Percentiles rank a stretch among this genome's conserved stretches.
Conservation (phyloP, 2,113 vertebrate species). For the Tachysurus vachellii region DNA sequence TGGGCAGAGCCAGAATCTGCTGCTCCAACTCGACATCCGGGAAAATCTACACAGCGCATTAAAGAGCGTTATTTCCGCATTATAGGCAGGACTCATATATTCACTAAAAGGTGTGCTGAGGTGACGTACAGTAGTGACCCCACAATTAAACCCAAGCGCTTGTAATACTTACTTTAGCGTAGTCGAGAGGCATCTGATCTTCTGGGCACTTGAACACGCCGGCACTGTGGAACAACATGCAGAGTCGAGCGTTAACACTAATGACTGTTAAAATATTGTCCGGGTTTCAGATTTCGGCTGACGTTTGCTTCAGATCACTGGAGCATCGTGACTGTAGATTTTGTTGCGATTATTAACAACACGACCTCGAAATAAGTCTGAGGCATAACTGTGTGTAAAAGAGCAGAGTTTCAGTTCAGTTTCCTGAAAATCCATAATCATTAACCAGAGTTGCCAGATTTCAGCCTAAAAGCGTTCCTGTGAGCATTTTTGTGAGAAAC, state of each 20-base stretch:
- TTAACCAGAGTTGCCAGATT: background rate
- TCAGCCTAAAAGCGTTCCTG: background rate
- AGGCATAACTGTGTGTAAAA: background rate
- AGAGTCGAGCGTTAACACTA: background rate
- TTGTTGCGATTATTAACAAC: background rate
- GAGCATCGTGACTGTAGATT: no score
- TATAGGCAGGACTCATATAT: background rate
- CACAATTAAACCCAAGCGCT: background rate
- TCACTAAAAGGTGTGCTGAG: background rate
- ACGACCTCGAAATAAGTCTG: background rate
- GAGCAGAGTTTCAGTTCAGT: background rate
- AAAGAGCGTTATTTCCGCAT: background rate
- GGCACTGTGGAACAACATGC: slow-evolving; percentile 70
- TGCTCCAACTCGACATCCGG: slow-evolving; percentile 83
- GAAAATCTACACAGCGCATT: slow-evolving; percentile 76
- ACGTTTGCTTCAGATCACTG: background rate
- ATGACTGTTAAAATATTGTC: background rate
- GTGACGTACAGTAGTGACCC: no score
- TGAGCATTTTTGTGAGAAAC: no score
- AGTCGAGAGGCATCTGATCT: slow-evolving; percentile 89
- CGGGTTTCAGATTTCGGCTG: background rate
- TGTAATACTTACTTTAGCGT: slow-evolving; percentile 82
- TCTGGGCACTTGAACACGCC: slow-evolving; percentile 91
- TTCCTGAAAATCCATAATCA: background rate
- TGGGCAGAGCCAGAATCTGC: slow-evolving; percentile 77